phyloP scores from a whole-genome alignment of 2,888 invertebrate species.

The Lordiphosa andalusiaca region DNA sequence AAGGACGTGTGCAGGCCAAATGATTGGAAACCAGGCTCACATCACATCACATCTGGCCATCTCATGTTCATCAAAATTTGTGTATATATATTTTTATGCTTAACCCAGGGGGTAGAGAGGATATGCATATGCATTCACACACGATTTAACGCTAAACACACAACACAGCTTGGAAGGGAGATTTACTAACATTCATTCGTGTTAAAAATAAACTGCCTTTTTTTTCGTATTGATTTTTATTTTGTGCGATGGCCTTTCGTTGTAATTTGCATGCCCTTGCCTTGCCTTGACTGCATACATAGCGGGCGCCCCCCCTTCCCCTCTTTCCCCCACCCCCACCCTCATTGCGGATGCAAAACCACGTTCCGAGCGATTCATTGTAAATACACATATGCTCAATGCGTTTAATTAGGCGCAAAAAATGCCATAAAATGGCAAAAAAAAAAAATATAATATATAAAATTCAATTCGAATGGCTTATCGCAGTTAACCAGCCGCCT shows the following conservation, averaged over 20 bases:
- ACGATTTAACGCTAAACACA: slow-evolving; percentile 39
- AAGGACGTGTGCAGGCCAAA: no score
- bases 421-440: slow-evolving; percentile 41
- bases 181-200: slow-evolving; percentile 1
- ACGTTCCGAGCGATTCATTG: slow-evolving; percentile 1
- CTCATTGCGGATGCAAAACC: slow-evolving; percentile 3
- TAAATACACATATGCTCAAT: slow-evolving; percentile 11
- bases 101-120: slow-evolving; percentile 4
- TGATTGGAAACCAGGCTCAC: no score
- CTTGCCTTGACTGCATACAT: slow-evolving; percentile 37
- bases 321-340: slow-evolving; percentile 9
- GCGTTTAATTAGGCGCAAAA: slow-evolving; percentile 59
- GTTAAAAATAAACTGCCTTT: slow-evolving; percentile 52
- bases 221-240: slow-evolving; percentile 35
- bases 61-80: no score
- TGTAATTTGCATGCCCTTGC: slow-evolving; percentile 58
- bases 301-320: no score
- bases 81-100: no score
- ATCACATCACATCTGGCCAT: no score
- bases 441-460: slow-evolving; percentile 18
- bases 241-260: slow-evolving; percentile 55
- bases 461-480: background rate
- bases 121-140: slow-evolving; percentile 52
- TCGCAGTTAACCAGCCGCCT: no score
- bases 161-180: no score